A percentile compares a stretch with the other conserved stretches of the same genome.
Conservation (phyloP, 2,797 vertebrate species). For the Chiloscyllium punctatum region DNA sequence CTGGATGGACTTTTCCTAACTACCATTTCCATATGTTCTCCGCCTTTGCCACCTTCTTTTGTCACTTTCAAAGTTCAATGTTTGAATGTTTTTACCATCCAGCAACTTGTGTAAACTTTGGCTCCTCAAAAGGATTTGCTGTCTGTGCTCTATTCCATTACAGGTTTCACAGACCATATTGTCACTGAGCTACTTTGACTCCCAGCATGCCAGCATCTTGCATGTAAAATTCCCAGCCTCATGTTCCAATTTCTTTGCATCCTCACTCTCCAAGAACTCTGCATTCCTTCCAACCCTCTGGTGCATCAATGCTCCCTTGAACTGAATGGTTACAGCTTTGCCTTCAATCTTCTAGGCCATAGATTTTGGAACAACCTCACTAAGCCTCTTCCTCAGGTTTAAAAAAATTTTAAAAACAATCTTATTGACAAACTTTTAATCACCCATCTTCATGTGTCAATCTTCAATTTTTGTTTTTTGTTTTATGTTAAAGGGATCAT, state of each 20-base stretch:
- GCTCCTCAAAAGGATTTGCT: not conserved
- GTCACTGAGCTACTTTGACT: too few species aligned
- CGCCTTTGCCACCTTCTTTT: not conserved
- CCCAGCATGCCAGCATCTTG: too few species aligned
- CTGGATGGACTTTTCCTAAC: not conserved
- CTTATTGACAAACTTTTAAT: not conserved
- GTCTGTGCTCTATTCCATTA: not conserved
- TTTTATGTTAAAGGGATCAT: not conserved
- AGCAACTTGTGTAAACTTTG: not conserved
- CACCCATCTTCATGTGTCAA: not conserved
- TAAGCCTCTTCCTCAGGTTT: not conserved
- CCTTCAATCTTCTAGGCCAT: too few species aligned
- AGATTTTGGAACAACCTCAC: too few species aligned
- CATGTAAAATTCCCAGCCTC: too few species aligned
- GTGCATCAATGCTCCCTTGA: too few species aligned
- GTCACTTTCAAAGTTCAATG: not conserved
- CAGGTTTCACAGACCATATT: not conserved
- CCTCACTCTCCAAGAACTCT: too few species aligned
- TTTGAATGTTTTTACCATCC: too few species aligned
- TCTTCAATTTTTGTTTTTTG: not conserved
- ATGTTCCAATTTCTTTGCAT: too few species aligned
- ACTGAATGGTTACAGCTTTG: too few species aligned
- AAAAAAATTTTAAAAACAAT: not conserved
- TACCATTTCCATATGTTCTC: not conserved
- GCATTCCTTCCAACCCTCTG: too few species aligned